Evolutionary conservation across 2,113 vertebrate genomes (phyloP).

Genomic region (Hassar affinis): DNA sequence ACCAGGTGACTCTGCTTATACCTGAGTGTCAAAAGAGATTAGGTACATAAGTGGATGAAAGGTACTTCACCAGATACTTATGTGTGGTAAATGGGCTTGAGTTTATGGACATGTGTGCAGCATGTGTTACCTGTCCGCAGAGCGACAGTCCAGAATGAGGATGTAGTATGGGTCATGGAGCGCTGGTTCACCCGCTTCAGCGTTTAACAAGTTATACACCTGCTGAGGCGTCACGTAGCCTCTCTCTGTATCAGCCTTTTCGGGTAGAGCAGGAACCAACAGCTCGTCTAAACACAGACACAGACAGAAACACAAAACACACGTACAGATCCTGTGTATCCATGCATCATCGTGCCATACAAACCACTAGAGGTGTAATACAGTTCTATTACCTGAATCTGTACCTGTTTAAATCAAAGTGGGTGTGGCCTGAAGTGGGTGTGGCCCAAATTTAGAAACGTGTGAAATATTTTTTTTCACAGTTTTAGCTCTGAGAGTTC

Average conservation of each 20-base stretch:
- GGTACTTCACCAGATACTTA: background rate
- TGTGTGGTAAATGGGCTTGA: no score
- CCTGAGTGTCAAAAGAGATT: slow-evolving; percentile 41
- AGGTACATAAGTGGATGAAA: background rate
- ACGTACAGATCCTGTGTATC: background rate
- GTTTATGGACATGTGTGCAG: background rate
- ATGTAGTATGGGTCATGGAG: slow-evolving; percentile 63
- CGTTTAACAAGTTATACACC: slow-evolving; percentile 65
- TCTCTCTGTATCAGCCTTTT: slow-evolving; percentile 55
- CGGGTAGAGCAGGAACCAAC: slow-evolving; percentile 58
- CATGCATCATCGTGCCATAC: background rate
- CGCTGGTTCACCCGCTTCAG: slow-evolving; percentile 63
- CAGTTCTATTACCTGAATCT: background rate
- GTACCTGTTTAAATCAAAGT: background rate
- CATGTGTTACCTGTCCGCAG: slow-evolving; percentile 58
- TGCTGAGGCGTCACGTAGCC: slow-evolving; percentile 67
- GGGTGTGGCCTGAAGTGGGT: background rate
- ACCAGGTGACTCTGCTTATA: slow-evolving; percentile 68
- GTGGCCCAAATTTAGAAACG: background rate
- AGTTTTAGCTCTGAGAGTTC: background rate
- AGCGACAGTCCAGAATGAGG: slow-evolving; percentile 66
- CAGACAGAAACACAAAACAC: background rate
- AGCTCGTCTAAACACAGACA: slow-evolving; percentile 53
- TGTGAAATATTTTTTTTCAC: background rate
- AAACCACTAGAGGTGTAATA: background rate